These are phyloP conservation scores for Hemicentrotus pulcherrimus DNA, from an alignment of 35 echinoderm and acorn worm species.

Conservation along the genomic window DNA sequence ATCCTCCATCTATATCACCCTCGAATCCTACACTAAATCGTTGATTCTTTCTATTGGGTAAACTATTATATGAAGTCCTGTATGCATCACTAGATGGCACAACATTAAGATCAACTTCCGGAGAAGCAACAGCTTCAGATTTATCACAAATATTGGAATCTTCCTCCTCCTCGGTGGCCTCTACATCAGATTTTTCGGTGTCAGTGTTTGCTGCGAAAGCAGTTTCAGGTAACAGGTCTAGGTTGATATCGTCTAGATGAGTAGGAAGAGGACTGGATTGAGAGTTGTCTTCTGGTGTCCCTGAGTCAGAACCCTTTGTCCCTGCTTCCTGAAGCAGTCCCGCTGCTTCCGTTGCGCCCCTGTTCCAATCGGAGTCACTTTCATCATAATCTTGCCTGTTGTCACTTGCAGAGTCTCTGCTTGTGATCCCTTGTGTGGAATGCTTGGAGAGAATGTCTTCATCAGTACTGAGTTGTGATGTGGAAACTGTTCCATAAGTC, in stretches of 20 bases:
- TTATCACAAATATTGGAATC: conserved; percentile 1
- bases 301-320: conserved; percentile 5
- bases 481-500: not conserved
- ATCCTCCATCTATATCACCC: conserved; percentile 19
- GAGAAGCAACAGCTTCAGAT: not conserved
- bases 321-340: conserved; percentile 15
- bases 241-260: not conserved
- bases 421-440: conserved; percentile 13
- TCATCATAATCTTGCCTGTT: not conserved
- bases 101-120: conserved; percentile 29
- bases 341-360: not conserved
- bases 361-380: not conserved
- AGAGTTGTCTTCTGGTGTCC: conserved; percentile 21
- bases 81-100: not conserved
- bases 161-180: not conserved
- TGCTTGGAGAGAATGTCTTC: conserved; percentile 16
- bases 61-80: conserved; percentile 10
- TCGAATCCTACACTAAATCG: conserved; percentile 44
- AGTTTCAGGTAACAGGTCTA: not conserved
- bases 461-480: conserved; percentile 6
- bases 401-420: conserved; percentile 43
- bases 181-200: not conserved
- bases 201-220: not conserved
- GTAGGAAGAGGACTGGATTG: not conserved
- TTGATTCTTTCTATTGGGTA: conserved; percentile 10